Conservation (phyloP, 2,797 vertebrate species). For the Sibirionetta formosa region DNA sequence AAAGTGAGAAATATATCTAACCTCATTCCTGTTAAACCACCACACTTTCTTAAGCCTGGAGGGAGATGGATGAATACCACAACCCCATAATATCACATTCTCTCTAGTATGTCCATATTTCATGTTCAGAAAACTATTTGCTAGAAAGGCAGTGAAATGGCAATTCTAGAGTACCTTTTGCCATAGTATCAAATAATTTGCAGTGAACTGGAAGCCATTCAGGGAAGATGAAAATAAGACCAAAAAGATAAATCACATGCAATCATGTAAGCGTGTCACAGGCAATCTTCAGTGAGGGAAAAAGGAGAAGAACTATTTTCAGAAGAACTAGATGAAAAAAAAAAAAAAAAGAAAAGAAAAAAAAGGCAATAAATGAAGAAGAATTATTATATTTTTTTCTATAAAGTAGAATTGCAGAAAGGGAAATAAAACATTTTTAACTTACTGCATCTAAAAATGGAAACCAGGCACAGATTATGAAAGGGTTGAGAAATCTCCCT, state of each 20-base stretch:
- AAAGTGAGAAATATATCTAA: neutral
- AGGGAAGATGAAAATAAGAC: constrained; percentile 45
- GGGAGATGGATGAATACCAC: neutral
- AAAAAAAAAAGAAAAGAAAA: no score
- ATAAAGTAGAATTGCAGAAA: neutral
- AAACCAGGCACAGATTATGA: constrained; percentile 4
- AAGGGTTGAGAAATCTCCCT: constrained; percentile 16
- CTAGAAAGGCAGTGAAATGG: constrained; percentile 22
- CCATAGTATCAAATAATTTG: constrained; percentile 31
- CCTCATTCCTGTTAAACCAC: neutral
- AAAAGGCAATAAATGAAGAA: constrained; percentile 9
- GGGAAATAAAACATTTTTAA: neutral
- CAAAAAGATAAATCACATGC: constrained; percentile 37
- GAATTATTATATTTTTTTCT: constrained; percentile 32
- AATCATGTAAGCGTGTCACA: constrained; percentile 7
- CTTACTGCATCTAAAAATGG: neutral
- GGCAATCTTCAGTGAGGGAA: neutral
- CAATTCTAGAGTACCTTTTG: neutral
- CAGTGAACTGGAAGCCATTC: constrained; percentile 28
- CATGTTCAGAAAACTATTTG: neutral
- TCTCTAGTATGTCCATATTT: neutral
- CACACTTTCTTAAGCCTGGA: fast-evolving
- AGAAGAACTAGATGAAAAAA: neutral
- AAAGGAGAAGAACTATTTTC: constrained; percentile 3
- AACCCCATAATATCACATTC: neutral